Evolutionary conservation across 2,113 vertebrate genomes (phyloP).

Genomic region (Pteronura brasiliensis): DNA sequence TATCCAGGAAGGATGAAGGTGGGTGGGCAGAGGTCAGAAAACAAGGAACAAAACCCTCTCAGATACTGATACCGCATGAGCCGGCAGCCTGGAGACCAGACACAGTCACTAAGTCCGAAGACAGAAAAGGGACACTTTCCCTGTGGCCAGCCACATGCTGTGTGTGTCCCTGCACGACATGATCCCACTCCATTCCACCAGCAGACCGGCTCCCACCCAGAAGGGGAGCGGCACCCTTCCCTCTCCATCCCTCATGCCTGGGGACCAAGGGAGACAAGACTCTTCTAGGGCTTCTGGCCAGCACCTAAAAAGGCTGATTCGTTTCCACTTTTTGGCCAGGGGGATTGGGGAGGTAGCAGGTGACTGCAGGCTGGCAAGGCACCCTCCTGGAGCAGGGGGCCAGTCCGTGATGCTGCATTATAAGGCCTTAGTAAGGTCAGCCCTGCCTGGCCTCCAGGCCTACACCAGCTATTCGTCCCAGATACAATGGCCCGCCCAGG

Average conservation of each 20-base stretch:
- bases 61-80: accelerated
- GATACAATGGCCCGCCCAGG: accelerated
- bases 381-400: accelerated
- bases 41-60: too few relatives aligned
- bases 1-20: not conserved
- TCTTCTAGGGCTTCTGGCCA: not conserved
- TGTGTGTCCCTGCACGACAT: accelerated
- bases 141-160: accelerated
- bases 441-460: accelerated
- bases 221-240: too few relatives aligned
- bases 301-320: not conserved
- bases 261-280: accelerated
- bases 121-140: not conserved
- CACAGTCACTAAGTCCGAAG: not conserved
- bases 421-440: not conserved
- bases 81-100: not conserved
- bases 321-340: not conserved
- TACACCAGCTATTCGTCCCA: accelerated
- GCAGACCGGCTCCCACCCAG: not conserved
- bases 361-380: too few relatives aligned
- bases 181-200: accelerated
- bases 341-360: not conserved
- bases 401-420: accelerated
- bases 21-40: not conserved
- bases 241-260: accelerated